Evolutionary conservation across 2,113 vertebrate species (phyloP).

Genomic region (Plectropomus leopardus): DNA sequence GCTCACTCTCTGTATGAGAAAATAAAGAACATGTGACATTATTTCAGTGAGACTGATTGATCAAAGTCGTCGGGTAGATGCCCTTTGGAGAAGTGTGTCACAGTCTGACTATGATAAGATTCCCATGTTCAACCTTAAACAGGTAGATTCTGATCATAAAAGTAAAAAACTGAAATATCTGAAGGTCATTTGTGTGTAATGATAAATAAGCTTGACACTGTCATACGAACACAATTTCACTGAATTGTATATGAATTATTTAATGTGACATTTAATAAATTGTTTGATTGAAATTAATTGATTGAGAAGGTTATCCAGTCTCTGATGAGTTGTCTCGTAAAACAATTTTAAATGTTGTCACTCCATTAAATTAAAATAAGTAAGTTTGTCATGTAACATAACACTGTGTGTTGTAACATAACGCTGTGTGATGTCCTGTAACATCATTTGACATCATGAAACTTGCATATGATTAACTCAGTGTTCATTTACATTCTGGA

Average conservation of each 20-base stretch:
- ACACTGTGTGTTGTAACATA: no score
- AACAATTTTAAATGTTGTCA: background rate
- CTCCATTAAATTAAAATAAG: background rate
- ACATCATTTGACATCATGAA: no score
- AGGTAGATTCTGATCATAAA: background rate
- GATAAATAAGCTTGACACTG: constrained; percentile 10
- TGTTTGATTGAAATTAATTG: no score
- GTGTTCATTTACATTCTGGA: no score
- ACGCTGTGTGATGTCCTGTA: no score
- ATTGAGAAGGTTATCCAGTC: background rate
- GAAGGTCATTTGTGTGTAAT: background rate
- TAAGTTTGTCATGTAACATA: no score
- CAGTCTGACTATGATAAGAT: constrained; percentile 30
- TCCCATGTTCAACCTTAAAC: constrained; percentile 11
- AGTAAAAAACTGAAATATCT: constrained; percentile 1
- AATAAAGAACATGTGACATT: constrained; percentile 75
- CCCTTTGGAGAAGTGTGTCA: constrained; percentile 58
- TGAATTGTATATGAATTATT: no score
- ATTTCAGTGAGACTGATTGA: constrained; percentile 75
- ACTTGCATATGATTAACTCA: no score
- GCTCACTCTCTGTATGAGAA: constrained; percentile 71
- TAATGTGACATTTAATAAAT: no score
- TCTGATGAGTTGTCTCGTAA: background rate
- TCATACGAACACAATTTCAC: no score
- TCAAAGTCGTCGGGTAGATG: constrained; percentile 66